These are phyloP conservation scores for Natrix natrix DNA, from an alignment of 2,797 vertebrate genomes.

Conservation along the genomic window DNA sequence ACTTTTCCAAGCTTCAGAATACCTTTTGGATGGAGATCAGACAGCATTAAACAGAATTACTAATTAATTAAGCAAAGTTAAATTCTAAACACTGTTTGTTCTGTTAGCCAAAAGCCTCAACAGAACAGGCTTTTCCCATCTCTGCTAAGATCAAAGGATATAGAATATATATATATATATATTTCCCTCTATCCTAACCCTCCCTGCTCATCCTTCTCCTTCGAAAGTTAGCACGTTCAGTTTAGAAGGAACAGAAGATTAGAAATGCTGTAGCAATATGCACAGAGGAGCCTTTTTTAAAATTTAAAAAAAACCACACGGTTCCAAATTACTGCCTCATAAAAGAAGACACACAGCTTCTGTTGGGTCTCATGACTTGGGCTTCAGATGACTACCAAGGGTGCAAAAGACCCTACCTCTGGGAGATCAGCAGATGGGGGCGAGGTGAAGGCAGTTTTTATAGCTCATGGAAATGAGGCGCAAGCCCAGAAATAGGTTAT, in stretches of 20 bases:
- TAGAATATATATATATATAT: too few species aligned
- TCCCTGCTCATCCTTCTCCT: background rate
- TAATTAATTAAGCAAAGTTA: constrained; percentile 99
- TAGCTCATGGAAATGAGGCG: background rate
- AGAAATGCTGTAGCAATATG: background rate
- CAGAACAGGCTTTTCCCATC: constrained; percentile 83
- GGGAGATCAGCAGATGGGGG: background rate
- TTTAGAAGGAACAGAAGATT: background rate
- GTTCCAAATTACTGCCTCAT: background rate
- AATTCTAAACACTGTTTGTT: constrained; percentile 99
- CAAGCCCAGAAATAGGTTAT: background rate
- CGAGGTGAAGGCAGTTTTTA: background rate
- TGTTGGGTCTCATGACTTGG: background rate
- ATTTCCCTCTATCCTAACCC: constrained; percentile 68
- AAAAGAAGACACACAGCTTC: too few species aligned
- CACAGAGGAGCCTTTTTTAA: background rate
- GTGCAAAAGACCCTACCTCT: background rate
- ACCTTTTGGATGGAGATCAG: constrained; percentile 99
- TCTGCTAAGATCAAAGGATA: constrained; percentile 88
- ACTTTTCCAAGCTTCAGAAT: constrained; percentile 86
- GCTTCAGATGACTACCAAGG: background rate
- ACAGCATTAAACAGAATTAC: constrained; percentile 98
- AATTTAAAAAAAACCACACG: background rate
- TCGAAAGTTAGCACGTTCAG: constrained; percentile 26
- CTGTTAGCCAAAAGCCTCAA: constrained; percentile 94